A percentile compares a stretch with the other conserved stretches of the same genome.
phyloP scores from a whole-genome alignment of 2,113 vertebrate genomes.

The Sphaerodactylus townsendi region DNA sequence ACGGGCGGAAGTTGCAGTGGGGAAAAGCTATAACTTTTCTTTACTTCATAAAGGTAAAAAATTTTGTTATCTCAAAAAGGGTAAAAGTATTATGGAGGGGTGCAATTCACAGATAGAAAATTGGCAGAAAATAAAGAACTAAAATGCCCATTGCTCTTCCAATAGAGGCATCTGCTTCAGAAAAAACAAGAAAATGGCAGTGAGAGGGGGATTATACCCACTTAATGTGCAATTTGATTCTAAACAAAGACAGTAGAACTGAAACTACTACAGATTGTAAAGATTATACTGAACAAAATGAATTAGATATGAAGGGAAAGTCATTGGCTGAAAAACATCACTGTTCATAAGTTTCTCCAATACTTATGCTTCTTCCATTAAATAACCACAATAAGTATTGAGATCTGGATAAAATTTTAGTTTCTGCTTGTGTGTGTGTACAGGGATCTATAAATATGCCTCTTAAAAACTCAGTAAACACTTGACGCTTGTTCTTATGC shows the following conservation, averaged over 20 bases:
- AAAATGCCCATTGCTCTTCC: too few species aligned
- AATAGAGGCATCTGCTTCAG: too few species aligned
- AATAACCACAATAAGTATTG: constrained; percentile 61
- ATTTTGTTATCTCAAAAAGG: too few species aligned
- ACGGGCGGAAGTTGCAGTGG: too few species aligned
- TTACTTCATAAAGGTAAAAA: too few species aligned
- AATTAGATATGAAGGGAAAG: constrained; percentile 42
- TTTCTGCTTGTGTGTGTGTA: constrained; percentile 49
- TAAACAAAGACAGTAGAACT: background rate
- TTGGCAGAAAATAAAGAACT: too few species aligned
- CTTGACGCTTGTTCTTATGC: constrained; percentile 55
- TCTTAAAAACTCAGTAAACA: constrained; percentile 61
- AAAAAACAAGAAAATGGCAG: too few species aligned
- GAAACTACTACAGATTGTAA: background rate
- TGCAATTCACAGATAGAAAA: too few species aligned
- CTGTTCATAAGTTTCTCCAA: constrained; percentile 58
- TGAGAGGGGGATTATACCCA: too few species aligned
- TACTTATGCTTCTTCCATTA: constrained; percentile 42
- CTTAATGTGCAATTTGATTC: background rate
- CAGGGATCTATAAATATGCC: constrained; percentile 52
- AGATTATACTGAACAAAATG: constrained; percentile 28
- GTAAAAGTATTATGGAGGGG: too few species aligned
- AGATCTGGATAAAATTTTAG: constrained; percentile 68
- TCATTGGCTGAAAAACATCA: constrained; percentile 50
- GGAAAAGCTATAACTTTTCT: too few species aligned